These are phyloP conservation scores for Chouioia cunea DNA, from an alignment of 2,888 invertebrate species.

Conservation along the genomic window DNA sequence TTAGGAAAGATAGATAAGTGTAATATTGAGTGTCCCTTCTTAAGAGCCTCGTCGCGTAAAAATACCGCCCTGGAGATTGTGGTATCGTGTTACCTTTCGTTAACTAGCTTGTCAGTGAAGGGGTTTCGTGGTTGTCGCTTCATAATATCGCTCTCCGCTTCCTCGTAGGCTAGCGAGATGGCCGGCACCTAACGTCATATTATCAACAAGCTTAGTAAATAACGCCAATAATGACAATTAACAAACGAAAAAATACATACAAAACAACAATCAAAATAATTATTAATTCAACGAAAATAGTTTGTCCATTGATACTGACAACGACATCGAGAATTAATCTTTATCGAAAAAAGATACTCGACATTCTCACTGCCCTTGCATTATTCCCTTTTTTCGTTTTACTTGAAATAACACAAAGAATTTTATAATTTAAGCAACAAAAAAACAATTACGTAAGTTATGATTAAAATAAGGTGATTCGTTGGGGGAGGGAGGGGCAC, in stretches of 20 bases:
- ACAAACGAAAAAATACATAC: constrained; percentile 23
- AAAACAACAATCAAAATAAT: too few relatives aligned
- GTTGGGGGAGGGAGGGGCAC: neutral
- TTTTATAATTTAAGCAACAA: neutral
- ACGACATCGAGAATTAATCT: too few relatives aligned
- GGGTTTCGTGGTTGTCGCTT: constrained; percentile 88
- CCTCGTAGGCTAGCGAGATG: constrained; percentile 89
- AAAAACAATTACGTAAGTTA: neutral
- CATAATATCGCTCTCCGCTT: constrained; percentile 90
- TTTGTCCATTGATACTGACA: too few relatives aligned
- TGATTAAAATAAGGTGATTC: constrained; percentile 17
- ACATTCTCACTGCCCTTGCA: neutral
- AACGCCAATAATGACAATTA: constrained; percentile 22
- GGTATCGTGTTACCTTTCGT: constrained; percentile 74
- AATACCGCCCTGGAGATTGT: constrained; percentile 47
- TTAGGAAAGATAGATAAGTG: constrained; percentile 16
- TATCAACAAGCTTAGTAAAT: constrained; percentile 66
- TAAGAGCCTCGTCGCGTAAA: constrained; percentile 27
- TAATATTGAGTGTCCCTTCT: constrained; percentile 4
- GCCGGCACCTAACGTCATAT: constrained; percentile 76
- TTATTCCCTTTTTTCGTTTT: neutral
- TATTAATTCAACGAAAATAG: too few relatives aligned
- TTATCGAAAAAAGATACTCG: neutral
- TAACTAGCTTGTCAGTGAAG: constrained; percentile 87
- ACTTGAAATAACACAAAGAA: constrained; percentile 26